Evolutionary conservation across 30 jellyfish, hydroid and myxozoan species (phyloP).

Genomic region (Aurelia sp.): DNA sequence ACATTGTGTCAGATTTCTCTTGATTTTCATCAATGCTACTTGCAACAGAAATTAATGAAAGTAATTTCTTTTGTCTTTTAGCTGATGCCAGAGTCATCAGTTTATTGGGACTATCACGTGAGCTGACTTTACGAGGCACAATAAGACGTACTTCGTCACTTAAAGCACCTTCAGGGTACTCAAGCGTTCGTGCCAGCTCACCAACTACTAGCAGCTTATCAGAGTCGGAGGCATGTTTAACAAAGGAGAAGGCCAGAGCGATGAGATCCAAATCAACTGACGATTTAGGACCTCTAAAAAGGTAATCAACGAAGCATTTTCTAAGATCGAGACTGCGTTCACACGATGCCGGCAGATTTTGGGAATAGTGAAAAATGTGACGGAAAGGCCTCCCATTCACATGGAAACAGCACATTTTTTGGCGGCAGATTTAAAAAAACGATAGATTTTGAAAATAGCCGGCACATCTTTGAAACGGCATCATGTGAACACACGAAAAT

Average conservation of each 20-base stretch:
- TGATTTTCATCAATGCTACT: background rate
- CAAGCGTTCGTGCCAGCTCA: constrained; percentile 16
- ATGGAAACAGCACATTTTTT: no score
- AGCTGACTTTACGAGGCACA: constrained; percentile 25
- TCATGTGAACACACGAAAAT: no score
- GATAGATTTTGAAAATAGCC: no score
- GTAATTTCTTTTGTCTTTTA: background rate
- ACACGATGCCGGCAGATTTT: no score
- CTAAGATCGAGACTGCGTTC: no score
- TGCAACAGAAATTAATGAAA: background rate
- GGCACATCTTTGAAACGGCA: no score
- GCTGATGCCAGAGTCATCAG: constrained; percentile 55
- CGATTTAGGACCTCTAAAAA: constrained; percentile 18
- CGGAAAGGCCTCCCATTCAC: no score
- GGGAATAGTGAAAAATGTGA: no score
- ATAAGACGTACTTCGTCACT: constrained; percentile 11
- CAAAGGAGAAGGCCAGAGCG: background rate
- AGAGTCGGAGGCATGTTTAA: background rate
- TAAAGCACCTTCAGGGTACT: constrained; percentile 20
- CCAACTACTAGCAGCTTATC: constrained; percentile 38
- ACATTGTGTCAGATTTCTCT: no score
- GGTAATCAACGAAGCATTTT: background rate
- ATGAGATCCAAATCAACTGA: constrained; percentile 56
- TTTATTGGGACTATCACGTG: constrained; percentile 31
- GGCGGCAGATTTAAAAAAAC: no score